Percentiles rank a stretch among this genome's conserved stretches.
These are phyloP conservation scores for Diceros bicornis DNA, from an alignment of 2,797 vertebrate genomes.

Conservation along the genomic window DNA sequence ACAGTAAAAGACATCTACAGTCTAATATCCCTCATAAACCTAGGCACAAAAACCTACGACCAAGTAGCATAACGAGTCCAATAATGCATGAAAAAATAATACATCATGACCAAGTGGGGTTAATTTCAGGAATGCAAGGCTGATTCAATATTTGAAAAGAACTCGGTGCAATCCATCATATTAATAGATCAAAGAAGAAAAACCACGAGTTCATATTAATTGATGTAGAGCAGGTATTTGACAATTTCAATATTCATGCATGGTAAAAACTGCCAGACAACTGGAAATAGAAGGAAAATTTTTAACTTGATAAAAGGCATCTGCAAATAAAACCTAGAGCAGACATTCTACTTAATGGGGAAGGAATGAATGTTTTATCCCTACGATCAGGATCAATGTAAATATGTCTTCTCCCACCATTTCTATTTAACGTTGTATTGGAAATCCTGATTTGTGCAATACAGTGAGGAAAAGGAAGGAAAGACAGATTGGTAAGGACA, in stretches of 20 bases:
- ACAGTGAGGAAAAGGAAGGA: neutral
- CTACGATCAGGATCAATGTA: neutral
- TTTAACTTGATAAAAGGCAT: neutral
- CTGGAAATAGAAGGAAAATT: neutral
- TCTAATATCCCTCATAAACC: neutral
- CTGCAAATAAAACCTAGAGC: too few relatives aligned
- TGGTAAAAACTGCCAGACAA: neutral
- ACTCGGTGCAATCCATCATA: too few relatives aligned
- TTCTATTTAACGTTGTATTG: neutral
- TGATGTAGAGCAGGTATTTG: neutral
- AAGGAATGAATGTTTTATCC: neutral
- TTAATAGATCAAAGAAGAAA: too few relatives aligned
- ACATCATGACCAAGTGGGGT: too few relatives aligned
- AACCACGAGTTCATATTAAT: too few relatives aligned
- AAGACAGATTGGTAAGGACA: neutral
- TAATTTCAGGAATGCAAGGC: too few relatives aligned
- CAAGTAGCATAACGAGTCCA: neutral
- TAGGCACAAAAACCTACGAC: neutral
- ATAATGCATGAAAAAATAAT: too few relatives aligned
- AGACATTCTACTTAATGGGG: neutral
- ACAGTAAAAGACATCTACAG: neutral
- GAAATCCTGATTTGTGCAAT: neutral
- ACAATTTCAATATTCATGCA: neutral
- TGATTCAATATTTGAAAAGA: too few relatives aligned
- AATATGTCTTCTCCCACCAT: neutral